phyloP scores from a whole-genome alignment of 1,140 invertebrate species.

The Dinothrombium tinctorium region DNA sequence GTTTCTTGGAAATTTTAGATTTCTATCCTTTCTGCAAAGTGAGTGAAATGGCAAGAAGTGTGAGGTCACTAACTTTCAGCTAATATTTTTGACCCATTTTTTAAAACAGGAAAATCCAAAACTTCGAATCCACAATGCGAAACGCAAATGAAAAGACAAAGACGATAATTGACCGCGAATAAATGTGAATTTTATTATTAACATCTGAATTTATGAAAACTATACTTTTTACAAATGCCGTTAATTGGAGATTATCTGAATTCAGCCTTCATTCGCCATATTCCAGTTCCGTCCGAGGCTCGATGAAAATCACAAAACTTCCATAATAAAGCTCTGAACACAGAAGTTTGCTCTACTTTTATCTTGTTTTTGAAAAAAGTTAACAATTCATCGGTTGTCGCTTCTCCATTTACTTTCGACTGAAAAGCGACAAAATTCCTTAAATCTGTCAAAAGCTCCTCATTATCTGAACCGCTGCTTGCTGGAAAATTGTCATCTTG shows the following conservation, averaged over 20 bases:
- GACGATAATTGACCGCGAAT: no score
- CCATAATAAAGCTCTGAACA: constrained; percentile 33
- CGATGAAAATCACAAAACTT: constrained; percentile 31
- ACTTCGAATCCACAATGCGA: no score
- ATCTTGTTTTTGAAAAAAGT: constrained; percentile 26
- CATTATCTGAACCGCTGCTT: constrained; percentile 1
- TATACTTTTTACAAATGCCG: no score
- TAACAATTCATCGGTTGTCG: constrained; percentile 31
- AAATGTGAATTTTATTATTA: no score
- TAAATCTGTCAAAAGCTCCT: constrained; percentile 29
- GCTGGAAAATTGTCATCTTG: constrained; percentile 12
- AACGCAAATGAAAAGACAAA: no score
- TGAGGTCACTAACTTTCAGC: no score
- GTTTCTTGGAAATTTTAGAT: no score
- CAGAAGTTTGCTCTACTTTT: constrained; percentile 25
- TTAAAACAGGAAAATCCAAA: no score
- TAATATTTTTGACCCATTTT: no score
- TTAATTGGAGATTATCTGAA: constrained; percentile 7
- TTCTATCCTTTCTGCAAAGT: no score
- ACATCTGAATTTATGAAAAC: no score
- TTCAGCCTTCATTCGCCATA: constrained; percentile 14
- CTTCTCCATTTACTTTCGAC: constrained; percentile 25
- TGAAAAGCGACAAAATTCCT: constrained; percentile 31
- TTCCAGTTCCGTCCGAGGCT: constrained; percentile 5
- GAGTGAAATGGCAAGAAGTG: no score